Base-by-base conservation (phyloP, 2,113 vertebrate species). In the Cromileptes altivelis region DNA sequence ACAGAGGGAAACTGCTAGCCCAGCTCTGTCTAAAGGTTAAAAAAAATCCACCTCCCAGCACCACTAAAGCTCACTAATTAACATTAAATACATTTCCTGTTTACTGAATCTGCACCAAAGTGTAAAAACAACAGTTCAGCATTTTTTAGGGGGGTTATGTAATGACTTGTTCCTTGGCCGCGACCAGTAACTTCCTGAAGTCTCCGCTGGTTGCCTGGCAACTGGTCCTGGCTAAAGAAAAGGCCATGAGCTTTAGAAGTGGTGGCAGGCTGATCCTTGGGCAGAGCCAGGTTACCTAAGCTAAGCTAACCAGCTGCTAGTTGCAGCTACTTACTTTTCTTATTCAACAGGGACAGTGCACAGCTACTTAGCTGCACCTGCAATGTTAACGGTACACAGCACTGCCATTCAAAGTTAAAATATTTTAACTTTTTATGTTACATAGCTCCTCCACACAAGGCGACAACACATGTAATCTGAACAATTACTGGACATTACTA, bases 161-260 rank as follows among this genome's bases (percentile, higher is more conserved):
- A 49, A 58, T 57, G 2, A 25, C 25, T 42, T 7, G 4, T 62
- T 55, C 47, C 15, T 56, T 56, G 78, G 52, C 73, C 42, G 3
- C 19, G 15, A 80, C 25, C 60, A 33, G 14, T 57, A 30, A 58
- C 69, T 56, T 73, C 78, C 52, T 73, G 61, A 73, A 58, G 52
- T 80, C 52, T 65, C 52, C 1, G 19, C 21, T 72, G 78, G 65
- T 64, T 72, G 60, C 78, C 60, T 72, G 78, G 50, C 60, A 80
- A 80, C 68, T 80, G 60, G 60, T 45, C 77, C 37, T 47, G 40
- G 60, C 23, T 13, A 21, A 55, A 62, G 50, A 55, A 25, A 70
- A 18, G 37, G 17, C 74, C 63, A 77, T 57, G 13, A 58, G 64
- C 75, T 77, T 76, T 57, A 42, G 52, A 56, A 37, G 17, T 49